Conservation (phyloP, 2,113 vertebrate genomes). For the Thamnophis sirtalis region DNA sequence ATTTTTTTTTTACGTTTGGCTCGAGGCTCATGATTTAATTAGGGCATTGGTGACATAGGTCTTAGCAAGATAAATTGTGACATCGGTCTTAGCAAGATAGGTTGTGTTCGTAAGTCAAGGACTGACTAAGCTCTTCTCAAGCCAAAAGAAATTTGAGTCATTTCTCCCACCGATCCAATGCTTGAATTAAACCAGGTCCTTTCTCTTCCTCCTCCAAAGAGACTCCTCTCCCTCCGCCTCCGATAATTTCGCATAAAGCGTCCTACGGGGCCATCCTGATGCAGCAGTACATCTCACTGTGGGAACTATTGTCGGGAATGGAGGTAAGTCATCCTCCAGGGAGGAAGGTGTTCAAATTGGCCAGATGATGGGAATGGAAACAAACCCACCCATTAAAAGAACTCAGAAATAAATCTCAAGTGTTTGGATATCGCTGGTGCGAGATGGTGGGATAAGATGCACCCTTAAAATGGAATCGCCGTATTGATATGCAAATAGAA, state of each 20-base stretch:
- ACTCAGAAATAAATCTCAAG: background rate
- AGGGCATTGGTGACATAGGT: too few species aligned
- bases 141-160: too few species aligned
- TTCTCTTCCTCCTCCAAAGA: constrained; percentile 47
- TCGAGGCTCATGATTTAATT: too few species aligned
- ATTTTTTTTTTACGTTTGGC: too few species aligned
- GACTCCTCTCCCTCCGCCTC: constrained; percentile 62
- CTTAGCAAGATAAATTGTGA: too few species aligned
- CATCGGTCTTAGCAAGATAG: too few species aligned
- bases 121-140: background rate
- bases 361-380: background rate
- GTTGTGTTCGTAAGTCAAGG: too few species aligned
- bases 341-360: background rate
- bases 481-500: background rate
- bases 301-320: constrained; percentile 75
- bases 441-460: background rate
- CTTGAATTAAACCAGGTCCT: background rate
- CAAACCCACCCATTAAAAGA: background rate
- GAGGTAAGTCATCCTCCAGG: constrained; percentile 61
- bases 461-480: background rate
- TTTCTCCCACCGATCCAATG: background rate
- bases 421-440: background rate
- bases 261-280: constrained; percentile 61
- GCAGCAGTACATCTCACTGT: constrained; percentile 79
- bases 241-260: constrained; percentile 62